phyloP scores from a whole-genome alignment of 2,113 vertebrate genomes.

The Crypturellus undulatus region DNA sequence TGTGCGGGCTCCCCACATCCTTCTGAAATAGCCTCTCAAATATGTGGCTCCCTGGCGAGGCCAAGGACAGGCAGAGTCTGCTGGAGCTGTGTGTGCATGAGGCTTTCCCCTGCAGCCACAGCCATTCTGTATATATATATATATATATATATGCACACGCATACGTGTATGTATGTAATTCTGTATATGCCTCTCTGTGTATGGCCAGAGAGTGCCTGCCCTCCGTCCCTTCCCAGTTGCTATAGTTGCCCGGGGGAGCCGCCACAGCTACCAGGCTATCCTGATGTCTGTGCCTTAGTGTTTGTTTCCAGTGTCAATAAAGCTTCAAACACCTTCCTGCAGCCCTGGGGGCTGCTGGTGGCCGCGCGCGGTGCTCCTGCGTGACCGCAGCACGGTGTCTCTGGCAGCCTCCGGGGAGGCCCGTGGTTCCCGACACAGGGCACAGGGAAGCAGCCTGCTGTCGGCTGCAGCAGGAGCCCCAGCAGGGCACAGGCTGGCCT shows the following conservation, averaged over 20 bases:
- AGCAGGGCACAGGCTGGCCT: fast-evolving
- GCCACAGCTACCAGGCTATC: not conserved
- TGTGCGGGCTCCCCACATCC: not conserved
- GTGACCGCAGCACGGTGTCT: too few relatives aligned
- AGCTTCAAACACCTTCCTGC: not conserved
- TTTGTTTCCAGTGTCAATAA: not conserved
- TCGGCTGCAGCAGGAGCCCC: not conserved
- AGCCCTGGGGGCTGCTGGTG: not conserved
- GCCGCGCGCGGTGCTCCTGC: too few relatives aligned
- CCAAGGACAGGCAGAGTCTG: not conserved
- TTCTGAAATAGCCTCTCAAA: not conserved
- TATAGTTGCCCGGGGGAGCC: not conserved
- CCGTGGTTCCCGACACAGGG: fast-evolving
- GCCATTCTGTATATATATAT: too few relatives aligned
- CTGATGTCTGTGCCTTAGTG: not conserved
- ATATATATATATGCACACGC: too few relatives aligned
- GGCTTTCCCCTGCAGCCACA: not conserved
- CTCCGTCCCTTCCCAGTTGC: not conserved
- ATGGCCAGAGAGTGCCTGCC: not conserved
- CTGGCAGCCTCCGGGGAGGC: fast-evolving
- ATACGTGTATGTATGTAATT: not conserved
- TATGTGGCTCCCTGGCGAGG: not conserved
- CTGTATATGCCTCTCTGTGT: not conserved
- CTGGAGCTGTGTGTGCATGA: not conserved
- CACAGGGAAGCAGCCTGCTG: not conserved